Percentiles rank a stretch among this genome's conserved stretches.
phyloP scores from a whole-genome alignment of 2,113 vertebrate genomes.

The Poeciliopsis prolifica region DNA sequence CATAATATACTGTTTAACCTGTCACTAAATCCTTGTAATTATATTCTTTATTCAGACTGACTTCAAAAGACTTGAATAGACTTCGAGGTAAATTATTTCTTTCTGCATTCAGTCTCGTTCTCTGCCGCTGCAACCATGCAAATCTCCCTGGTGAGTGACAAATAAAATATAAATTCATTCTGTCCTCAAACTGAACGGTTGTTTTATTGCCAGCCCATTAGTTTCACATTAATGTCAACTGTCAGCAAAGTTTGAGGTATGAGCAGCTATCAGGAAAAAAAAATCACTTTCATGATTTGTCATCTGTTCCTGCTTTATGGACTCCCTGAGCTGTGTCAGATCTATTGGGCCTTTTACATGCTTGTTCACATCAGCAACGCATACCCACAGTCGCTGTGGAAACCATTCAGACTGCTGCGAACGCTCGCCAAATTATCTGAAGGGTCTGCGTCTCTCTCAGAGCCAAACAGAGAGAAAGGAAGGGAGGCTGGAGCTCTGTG shows the following conservation, averaged over 20 bases:
- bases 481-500: conserved; percentile 43
- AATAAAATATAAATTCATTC: not conserved
- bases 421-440: conserved; percentile 55
- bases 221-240: not conserved
- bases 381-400: conserved; percentile 59
- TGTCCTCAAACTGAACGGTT: not conserved
- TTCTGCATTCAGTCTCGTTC: not conserved
- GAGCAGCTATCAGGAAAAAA: not conserved
- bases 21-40: not conserved
- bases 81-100: not conserved
- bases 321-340: conserved; percentile 24
- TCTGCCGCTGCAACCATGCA: not conserved
- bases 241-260: conserved; percentile 11
- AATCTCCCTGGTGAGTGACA: not conserved
- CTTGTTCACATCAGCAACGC: conserved; percentile 20
- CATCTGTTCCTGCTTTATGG: conserved; percentile 17
- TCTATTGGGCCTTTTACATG: conserved; percentile 7
- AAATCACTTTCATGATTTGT: not conserved
- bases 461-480: conserved; percentile 28
- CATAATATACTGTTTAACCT: too few species aligned
- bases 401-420: conserved; percentile 61
- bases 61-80: too few species aligned
- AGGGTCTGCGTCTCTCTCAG: conserved; percentile 56
- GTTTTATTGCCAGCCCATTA: not conserved
- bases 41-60: not conserved